Conservation (phyloP, 2,797 vertebrate genomes). For the Macrochelys suwanniensis region DNA sequence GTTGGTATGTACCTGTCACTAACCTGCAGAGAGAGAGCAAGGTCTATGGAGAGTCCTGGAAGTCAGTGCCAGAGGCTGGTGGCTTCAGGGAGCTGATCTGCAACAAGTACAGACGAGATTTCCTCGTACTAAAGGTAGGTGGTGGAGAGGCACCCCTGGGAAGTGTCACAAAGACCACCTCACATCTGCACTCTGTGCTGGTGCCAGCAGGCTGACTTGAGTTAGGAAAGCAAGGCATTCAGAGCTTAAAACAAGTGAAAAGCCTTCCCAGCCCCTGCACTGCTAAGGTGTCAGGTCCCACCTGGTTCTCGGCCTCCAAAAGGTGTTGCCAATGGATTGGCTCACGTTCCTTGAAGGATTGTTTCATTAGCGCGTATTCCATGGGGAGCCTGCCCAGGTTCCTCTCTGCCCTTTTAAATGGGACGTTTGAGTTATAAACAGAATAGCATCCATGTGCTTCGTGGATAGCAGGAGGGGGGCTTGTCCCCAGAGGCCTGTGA, state of each 20-base stretch:
- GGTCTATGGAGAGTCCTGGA: background rate
- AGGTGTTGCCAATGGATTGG: background rate
- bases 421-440: background rate
- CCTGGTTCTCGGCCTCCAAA: background rate
- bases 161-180: background rate
- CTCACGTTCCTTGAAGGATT: background rate
- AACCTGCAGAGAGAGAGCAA: background rate
- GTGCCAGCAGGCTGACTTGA: background rate
- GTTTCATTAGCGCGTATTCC: background rate
- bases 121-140: background rate
- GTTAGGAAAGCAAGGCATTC: background rate
- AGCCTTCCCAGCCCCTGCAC: background rate
- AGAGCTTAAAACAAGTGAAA: background rate
- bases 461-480: rapidly evolving
- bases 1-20: background rate
- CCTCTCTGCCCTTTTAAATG: background rate
- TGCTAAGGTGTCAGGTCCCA: background rate
- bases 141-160: too few relatives aligned
- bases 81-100: background rate
- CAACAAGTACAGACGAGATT: background rate
- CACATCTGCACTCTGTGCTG: background rate
- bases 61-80: background rate
- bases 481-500: background rate
- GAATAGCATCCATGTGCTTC: rapidly evolving
- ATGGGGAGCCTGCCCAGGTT: background rate